A percentile compares a stretch with the other conserved stretches of the same genome.
Evolutionary conservation across 2,888 invertebrate species (phyloP).

Genomic region (Ditylenchus weischeri): DNA sequence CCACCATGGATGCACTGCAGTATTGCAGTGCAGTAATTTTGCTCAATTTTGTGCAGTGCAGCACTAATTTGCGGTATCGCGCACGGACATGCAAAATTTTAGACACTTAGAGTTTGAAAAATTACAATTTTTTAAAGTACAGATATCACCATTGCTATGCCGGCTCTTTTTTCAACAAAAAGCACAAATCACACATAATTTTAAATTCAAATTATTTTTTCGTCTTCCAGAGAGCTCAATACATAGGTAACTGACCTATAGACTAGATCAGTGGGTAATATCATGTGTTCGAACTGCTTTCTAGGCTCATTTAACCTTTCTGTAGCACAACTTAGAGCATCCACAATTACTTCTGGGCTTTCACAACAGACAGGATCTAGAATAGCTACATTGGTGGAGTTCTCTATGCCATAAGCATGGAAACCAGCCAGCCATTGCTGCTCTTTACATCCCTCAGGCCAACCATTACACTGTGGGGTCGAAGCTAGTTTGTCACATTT

Average conservation of each 20-base stretch:
- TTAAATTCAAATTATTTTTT: no score
- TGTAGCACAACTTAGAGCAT: constrained; percentile 48
- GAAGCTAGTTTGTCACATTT: constrained; percentile 32
- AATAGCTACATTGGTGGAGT: constrained; percentile 51
- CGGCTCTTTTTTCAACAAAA: no score
- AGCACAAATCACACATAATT: no score
- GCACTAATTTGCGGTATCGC: no score
- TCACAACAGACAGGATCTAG: constrained; percentile 56
- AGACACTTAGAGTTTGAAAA: no score
- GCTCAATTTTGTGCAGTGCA: no score
- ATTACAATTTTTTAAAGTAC: no score
- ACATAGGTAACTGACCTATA: constrained; percentile 25
- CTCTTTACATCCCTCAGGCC: constrained; percentile 46
- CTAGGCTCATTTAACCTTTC: constrained; percentile 50
- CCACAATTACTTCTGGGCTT: constrained; percentile 45
- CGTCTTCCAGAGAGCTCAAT: background rate
- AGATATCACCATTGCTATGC: no score
- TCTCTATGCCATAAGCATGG: constrained; percentile 52
- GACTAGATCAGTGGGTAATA: constrained; percentile 33
- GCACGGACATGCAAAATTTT: no score
- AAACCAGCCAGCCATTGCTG: constrained; percentile 55
- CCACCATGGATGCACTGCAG: no score
- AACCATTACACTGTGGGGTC: constrained; percentile 43
- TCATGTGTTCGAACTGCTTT: constrained; percentile 35
- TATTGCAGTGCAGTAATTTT: no score